Conservation (phyloP, 2,113 vertebrate genomes). For the Chascanopsetta lugubris region DNA sequence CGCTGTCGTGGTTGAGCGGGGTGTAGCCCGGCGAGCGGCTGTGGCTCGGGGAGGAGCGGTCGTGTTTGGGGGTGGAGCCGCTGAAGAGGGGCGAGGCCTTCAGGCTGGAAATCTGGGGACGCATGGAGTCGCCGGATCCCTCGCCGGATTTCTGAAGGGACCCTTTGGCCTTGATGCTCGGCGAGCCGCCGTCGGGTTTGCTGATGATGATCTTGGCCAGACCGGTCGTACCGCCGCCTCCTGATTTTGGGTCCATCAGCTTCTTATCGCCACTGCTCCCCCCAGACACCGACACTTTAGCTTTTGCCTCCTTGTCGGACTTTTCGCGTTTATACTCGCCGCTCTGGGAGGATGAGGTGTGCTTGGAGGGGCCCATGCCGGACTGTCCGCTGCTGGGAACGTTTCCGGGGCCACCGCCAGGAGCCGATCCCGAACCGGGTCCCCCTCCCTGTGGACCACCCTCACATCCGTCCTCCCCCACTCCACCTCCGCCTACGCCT, state of each 20-base stretch:
- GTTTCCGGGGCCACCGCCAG: slow-evolving; percentile 83
- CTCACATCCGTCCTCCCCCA: slow-evolving; percentile 90
- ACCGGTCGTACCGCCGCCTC: slow-evolving; percentile 85
- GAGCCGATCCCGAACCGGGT: slow-evolving; percentile 83
- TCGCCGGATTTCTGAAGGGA: slow-evolving; percentile 93
- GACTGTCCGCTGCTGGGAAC: slow-evolving; percentile 74
- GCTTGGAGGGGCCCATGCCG: slow-evolving; percentile 87
- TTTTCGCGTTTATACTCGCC: slow-evolving; percentile 95
- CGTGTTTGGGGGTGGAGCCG: slow-evolving; percentile 96
- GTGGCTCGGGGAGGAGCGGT: slow-evolving; percentile 97
- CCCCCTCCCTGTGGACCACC: slow-evolving; percentile 75
- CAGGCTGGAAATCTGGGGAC: slow-evolving; percentile 90
- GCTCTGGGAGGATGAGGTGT: slow-evolving; percentile 84
- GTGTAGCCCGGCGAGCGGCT: slow-evolving; percentile 97
- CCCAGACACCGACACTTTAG: slow-evolving; percentile 89
- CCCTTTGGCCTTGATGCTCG: slow-evolving; percentile 98
- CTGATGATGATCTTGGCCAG: slow-evolving; percentile 99
- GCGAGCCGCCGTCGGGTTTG: slow-evolving; percentile 96
- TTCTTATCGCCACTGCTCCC: slow-evolving; percentile 90
- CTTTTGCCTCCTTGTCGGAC: slow-evolving; percentile 93
- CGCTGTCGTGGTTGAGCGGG: slow-evolving; percentile 94
- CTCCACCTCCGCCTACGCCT: slow-evolving; percentile 92
- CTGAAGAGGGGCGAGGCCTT: slow-evolving; percentile 97
- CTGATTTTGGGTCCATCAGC: slow-evolving; percentile 87
- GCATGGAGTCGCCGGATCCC: slow-evolving; percentile 87